Evolutionary conservation across 2,797 vertebrate genomes (phyloP), one percentile per base, ranked within the genome.

Genomic region (Chlorospingus flavigularis): DNA sequence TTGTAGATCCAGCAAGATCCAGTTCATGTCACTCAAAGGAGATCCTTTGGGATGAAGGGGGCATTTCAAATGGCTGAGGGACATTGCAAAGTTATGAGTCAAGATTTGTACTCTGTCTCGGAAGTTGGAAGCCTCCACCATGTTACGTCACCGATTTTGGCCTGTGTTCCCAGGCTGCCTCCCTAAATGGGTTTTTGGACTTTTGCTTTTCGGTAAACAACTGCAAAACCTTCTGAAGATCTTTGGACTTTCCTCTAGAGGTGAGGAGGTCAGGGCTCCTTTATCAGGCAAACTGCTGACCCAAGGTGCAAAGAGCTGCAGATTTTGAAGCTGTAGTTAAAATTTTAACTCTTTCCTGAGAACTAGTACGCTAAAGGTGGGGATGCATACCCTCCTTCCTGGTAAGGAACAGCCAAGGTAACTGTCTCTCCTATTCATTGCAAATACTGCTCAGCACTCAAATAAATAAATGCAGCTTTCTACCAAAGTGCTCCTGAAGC

Each of bases 201-300:
- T 71, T 87, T 16, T 67, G 40, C 33, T 61, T 92, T 94, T 80
- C 54, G 39, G 14, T 54, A 85, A 91, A 94, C 67, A 87, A 35
- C 18, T 18, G 19, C 0, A 0, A 67, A 87, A 68, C 8, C 17
- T 68, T 82, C 72, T 47, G 79, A 72, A 58, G 35, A 24, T 31
- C 85, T 88, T 86, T 90, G 94, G 87, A 92, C 91, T 95, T 95
- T 94, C 45, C 55, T 87, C 71, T 89, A 3, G 18, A 47, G 50
- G 28, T 72, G 24, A 80, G 45, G 26, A 94, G 35, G 57, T 83
- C 85, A 95, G 65, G 50, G 61, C 16, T 90, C 33, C 42, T 86
- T 93, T 77, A 86, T 77, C 70, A 68, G 54, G 17, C 45, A 80
- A 92, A 83, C 53, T 68, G 61, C 72, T 92, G 87, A 92, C n/a